A percentile compares a stretch with the other conserved stretches of the same genome.
Evolutionary conservation across 2,113 vertebrate species (phyloP).

Genomic region (Agelaius phoeniceus): DNA sequence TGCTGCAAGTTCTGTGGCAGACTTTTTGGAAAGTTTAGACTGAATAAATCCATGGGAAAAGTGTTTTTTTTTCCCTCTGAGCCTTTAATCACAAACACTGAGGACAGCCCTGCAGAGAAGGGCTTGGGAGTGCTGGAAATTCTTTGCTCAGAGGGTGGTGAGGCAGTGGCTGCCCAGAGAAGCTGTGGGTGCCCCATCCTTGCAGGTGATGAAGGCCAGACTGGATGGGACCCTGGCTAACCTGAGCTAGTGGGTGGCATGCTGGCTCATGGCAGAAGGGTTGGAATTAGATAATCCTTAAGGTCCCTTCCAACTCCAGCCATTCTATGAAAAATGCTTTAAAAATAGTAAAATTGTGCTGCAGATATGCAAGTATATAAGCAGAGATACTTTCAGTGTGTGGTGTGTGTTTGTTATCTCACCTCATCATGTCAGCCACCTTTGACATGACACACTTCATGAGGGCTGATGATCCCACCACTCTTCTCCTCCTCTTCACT

Average conservation of each 20-base stretch:
- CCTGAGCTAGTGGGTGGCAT: background rate
- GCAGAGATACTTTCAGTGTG: background rate
- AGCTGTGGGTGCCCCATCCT: background rate
- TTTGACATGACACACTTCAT: background rate
- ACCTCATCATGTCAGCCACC: background rate
- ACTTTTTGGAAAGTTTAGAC: background rate
- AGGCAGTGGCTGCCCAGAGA: background rate
- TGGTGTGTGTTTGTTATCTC: background rate
- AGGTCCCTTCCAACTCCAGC: background rate
- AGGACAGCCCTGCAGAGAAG: background rate
- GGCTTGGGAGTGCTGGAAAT: background rate
- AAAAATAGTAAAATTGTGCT: background rate
- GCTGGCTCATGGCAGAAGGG: background rate
- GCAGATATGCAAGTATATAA: fast-evolving
- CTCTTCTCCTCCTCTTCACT: background rate
- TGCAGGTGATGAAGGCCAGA: background rate
- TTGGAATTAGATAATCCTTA: background rate
- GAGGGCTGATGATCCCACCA: background rate
- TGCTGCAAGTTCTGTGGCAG: background rate
- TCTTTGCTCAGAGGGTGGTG: background rate
- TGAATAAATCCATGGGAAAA: background rate
- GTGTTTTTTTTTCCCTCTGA: background rate
- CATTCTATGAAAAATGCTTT: background rate
- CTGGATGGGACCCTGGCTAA: background rate
- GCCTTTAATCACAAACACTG: background rate